Conservation (phyloP, 92 coral and sea anemone species). For the Porites cylindrica region DNA sequence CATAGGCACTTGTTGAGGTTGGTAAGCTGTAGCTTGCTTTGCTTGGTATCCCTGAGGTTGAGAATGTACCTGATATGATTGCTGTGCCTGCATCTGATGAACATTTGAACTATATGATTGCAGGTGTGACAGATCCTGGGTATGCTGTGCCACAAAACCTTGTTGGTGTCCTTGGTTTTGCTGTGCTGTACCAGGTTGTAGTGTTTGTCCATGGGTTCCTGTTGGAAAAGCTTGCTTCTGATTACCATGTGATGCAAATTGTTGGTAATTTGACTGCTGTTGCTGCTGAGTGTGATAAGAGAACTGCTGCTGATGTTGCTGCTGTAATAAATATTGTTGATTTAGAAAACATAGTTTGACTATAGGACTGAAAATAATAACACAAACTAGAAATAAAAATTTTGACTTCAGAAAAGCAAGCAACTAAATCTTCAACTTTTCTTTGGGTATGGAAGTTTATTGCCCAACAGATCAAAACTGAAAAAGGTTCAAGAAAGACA, state of each 20-base stretch:
- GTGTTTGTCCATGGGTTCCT: slow-evolving; percentile 25
- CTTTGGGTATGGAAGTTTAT: too few relatives aligned
- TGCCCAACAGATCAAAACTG: too few relatives aligned
- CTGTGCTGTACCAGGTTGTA: slow-evolving; percentile 43
- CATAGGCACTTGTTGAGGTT: slow-evolving; percentile 52
- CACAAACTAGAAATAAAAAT: too few relatives aligned
- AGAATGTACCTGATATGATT: slow-evolving; percentile 38
- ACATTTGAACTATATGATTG: slow-evolving; percentile 26
- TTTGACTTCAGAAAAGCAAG: too few relatives aligned
- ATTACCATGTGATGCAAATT: slow-evolving; percentile 29
- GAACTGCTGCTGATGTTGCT: slow-evolving; percentile 37
- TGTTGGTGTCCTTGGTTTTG: slow-evolving; percentile 46
- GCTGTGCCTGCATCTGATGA: slow-evolving; percentile 23
- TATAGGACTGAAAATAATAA: too few relatives aligned
- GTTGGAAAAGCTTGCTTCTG: slow-evolving; percentile 31
- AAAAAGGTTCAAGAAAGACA: too few relatives aligned
- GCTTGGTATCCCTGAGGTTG: slow-evolving; percentile 65
- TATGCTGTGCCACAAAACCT: slow-evolving; percentile 36
- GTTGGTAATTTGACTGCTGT: slow-evolving; percentile 58
- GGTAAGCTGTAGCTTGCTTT: slow-evolving; percentile 69
- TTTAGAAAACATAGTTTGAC: slow-evolving; percentile 16
- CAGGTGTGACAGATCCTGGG: slow-evolving; percentile 42
- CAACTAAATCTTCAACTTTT: too few relatives aligned
- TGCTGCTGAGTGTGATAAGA: slow-evolving; percentile 37
- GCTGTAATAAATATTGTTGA: slow-evolving; percentile 23